Base-by-base conservation (phyloP, 2,888 invertebrate species). In the Drosophila dives region DNA sequence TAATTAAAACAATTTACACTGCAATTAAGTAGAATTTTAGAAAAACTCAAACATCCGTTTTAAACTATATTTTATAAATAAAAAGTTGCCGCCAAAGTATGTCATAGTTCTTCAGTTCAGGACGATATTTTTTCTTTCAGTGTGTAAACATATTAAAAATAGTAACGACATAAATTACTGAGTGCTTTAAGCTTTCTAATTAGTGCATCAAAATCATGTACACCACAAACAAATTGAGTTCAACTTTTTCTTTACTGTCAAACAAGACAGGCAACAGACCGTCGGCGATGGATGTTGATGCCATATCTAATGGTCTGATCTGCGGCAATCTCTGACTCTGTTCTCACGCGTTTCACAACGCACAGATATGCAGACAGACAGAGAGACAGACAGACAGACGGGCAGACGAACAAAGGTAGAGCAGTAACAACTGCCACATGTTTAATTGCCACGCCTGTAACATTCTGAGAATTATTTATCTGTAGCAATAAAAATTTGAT, bases 291-390 rank as follows among this genome's bases (percentile, higher is more conserved):
- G 11, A 20, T 20, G 42, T 36, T 62, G 49, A 49, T 15, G 40
- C n/a, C 32, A 56, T 40, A 32, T 56, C 58, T 65, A 72, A 34
- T 29, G 15, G 49, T 29, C 23, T 32, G 82, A 82, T 85, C 85
- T 78, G 75, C 68, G 67, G 70, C 56, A 68, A 45, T 71, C 61
- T 68, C 65, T 59, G 58, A 49, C 64, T 72, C 61, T 66, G 38
- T 86, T 85, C 84, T 85, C 84, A 84, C 78, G 75, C 69, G 64
- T 80, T 78, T 65, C 80, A 82, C 78, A 74, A 75, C 72, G 67
- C 6, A 48, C 38, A 23, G 40, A 62, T 34, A 34, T 12, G 55
- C 64, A 42, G 56, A 42, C 68, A 51, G 48, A 20, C 36, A 26
- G 51, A 20, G 7, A 11, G 55, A 26, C 20, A 15, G 64, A 53